Conservation (phyloP, 37 sponge, comb jelly and placozoan species). For the Bolinopsis microptera region DNA sequence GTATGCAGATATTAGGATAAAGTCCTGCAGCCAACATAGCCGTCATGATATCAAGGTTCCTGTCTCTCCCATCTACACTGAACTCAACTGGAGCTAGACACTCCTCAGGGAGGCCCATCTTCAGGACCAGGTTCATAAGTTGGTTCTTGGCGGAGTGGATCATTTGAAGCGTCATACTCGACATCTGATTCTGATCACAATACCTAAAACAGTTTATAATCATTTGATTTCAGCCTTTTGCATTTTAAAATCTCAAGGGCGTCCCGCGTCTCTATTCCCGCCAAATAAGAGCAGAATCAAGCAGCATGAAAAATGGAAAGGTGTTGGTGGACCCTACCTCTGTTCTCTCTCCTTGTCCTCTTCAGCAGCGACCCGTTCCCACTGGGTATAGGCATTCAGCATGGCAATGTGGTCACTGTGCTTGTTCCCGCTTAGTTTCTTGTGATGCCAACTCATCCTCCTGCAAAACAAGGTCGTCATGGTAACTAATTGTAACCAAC, state of each 20-base stretch:
- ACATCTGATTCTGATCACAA: slow-evolving; percentile 47
- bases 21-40: slow-evolving; percentile 80
- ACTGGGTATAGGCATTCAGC: slow-evolving; percentile 76
- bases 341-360: slow-evolving; percentile 64
- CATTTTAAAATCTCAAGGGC: no score
- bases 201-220: background rate
- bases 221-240: no score
- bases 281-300: no score
- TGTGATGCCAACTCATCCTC: slow-evolving; percentile 73
- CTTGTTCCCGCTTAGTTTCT: slow-evolving; percentile 75
- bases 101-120: slow-evolving; percentile 66
- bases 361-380: slow-evolving; percentile 72
- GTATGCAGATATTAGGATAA: slow-evolving; percentile 81
- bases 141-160: slow-evolving; percentile 64
- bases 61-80: slow-evolving; percentile 17
- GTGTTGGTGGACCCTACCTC: slow-evolving; percentile 69
- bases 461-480: slow-evolving; percentile 69
- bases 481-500: slow-evolving; percentile 47
- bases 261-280: no score
- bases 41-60: slow-evolving; percentile 57
- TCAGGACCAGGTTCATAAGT: slow-evolving; percentile 25
- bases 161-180: slow-evolving; percentile 53
- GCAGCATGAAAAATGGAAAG: no score
- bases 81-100: slow-evolving; percentile 43
- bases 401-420: slow-evolving; percentile 87